Evolutionary conservation across 1,140 invertebrate species (phyloP).

Genomic region (Paracyclopina nana): DNA sequence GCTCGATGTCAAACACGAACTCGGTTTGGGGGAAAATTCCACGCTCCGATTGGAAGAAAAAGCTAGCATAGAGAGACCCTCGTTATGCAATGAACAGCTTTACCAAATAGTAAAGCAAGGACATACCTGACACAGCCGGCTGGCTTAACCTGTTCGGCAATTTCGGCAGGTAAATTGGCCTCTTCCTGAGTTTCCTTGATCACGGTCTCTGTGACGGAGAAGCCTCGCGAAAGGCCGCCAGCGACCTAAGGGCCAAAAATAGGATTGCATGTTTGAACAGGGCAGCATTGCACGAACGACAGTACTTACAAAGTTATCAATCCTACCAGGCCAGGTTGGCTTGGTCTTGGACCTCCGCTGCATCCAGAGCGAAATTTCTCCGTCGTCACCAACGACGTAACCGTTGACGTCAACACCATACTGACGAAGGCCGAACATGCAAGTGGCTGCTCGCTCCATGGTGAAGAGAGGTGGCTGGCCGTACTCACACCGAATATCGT

Average conservation of each 20-base stretch:
- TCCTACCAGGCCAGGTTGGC: constrained; percentile 81
- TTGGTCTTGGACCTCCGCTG: constrained; percentile 72
- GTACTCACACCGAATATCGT: constrained; percentile 53
- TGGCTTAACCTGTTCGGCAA: constrained; percentile 24
- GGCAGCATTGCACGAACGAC: not conserved
- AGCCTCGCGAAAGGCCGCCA: constrained; percentile 69
- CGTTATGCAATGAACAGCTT: too few species aligned
- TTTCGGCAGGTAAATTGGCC: constrained; percentile 38
- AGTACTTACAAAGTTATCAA: constrained; percentile 64
- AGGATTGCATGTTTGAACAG: constrained; percentile 3
- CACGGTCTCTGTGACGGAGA: constrained; percentile 63
- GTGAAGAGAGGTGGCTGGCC: constrained; percentile 49
- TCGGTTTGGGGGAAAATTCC: constrained; percentile 82
- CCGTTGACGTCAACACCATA: constrained; percentile 89
- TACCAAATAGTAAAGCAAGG: too few species aligned
- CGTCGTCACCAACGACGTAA: constrained; percentile 58
- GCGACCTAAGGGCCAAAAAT: constrained; percentile 35
- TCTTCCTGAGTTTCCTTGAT: constrained; percentile 84
- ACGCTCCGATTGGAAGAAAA: constrained; percentile 33
- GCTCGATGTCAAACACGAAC: constrained; percentile 81
- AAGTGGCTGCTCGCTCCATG: constrained; percentile 76
- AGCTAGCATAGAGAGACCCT: not conserved
- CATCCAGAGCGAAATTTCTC: constrained; percentile 74
- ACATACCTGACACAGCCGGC: constrained; percentile 26
- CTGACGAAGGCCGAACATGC: constrained; percentile 74